These are phyloP conservation scores for Carterocephalus palaemon DNA, from an alignment of 2,888 invertebrate genomes.

Conservation along the genomic window DNA sequence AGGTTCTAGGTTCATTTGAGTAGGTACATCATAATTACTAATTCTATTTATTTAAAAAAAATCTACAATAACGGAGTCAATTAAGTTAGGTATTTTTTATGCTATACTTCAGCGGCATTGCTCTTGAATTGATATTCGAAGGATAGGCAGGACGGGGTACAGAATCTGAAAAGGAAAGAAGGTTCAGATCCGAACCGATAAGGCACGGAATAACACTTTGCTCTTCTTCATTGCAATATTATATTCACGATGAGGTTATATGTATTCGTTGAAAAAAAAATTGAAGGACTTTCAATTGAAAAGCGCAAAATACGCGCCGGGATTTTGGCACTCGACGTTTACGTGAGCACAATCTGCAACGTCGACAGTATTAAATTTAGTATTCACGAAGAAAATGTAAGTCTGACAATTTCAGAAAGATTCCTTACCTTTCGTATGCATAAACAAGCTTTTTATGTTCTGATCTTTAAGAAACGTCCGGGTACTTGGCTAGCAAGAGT, in stretches of 20 bases:
- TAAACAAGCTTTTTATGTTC: background rate
- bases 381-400: slow-evolving; percentile 6
- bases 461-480: too few species aligned
- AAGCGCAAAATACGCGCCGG: background rate
- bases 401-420: slow-evolving; percentile 7
- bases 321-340: background rate
- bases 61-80: too few species aligned
- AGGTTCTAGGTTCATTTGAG: too few species aligned
- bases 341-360: slow-evolving; percentile 5
- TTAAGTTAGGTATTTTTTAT: background rate
- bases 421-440: slow-evolving; percentile 1
- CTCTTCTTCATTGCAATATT: slow-evolving; percentile 1
- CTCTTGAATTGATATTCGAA: slow-evolving; percentile 3
- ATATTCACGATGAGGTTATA: too few species aligned
- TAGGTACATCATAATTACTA: too few species aligned
- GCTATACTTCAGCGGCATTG: background rate
- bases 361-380: slow-evolving; percentile 17
- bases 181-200: slow-evolving; percentile 2
- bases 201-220: slow-evolving; percentile 5
- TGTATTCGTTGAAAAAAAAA: background rate
- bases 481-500: too few species aligned
- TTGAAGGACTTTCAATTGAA: slow-evolving; percentile 5
- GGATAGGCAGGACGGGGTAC: slow-evolving; percentile 1
- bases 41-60: too few species aligned
- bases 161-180: background rate